Conservation (phyloP, 1,140 invertebrate species). For the Rhynchophorus ferrugineus region DNA sequence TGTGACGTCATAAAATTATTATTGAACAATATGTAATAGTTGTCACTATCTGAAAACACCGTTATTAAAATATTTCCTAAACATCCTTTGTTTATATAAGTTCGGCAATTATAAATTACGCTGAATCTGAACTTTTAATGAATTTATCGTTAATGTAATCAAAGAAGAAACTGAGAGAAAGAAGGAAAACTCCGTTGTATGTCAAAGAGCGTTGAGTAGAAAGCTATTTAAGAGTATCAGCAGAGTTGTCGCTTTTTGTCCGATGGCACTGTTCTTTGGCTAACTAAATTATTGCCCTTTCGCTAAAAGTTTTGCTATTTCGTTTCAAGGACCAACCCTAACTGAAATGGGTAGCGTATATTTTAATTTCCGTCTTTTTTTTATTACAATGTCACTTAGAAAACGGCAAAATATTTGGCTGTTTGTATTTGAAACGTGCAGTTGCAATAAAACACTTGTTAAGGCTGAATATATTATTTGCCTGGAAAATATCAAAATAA, state of each 20-base stretch:
- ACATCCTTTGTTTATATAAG: too few species aligned
- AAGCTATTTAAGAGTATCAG: slow-evolving; percentile 24
- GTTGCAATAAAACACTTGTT: too few species aligned
- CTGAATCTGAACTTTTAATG: too few species aligned
- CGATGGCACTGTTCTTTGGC: slow-evolving; percentile 20
- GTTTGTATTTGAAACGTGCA: too few species aligned
- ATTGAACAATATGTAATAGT: too few species aligned
- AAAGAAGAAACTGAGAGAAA: background rate
- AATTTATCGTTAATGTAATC: too few species aligned
- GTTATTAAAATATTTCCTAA: too few species aligned
- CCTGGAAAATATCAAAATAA: too few species aligned
- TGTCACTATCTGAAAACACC: too few species aligned
- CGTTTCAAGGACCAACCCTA: slow-evolving; percentile 22
- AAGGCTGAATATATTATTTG: too few species aligned
- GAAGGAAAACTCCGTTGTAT: slow-evolving; percentile 14
- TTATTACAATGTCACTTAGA: slow-evolving; percentile 8
- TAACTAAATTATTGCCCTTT: slow-evolving; percentile 33
- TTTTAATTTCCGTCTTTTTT: slow-evolving; percentile 28
- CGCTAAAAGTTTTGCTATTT: slow-evolving; percentile 28
- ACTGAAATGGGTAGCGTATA: slow-evolving; percentile 25
- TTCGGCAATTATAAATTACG: too few species aligned
- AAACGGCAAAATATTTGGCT: slow-evolving; percentile 16
- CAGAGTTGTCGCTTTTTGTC: slow-evolving; percentile 21
- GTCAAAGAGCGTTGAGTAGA: slow-evolving; percentile 23
- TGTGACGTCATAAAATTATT: too few species aligned